A percentile compares a stretch with the other conserved stretches of the same genome.
These are phyloP conservation scores for Tyrannus savana DNA, from an alignment of 2,113 vertebrate species.

Conservation along the genomic window DNA sequence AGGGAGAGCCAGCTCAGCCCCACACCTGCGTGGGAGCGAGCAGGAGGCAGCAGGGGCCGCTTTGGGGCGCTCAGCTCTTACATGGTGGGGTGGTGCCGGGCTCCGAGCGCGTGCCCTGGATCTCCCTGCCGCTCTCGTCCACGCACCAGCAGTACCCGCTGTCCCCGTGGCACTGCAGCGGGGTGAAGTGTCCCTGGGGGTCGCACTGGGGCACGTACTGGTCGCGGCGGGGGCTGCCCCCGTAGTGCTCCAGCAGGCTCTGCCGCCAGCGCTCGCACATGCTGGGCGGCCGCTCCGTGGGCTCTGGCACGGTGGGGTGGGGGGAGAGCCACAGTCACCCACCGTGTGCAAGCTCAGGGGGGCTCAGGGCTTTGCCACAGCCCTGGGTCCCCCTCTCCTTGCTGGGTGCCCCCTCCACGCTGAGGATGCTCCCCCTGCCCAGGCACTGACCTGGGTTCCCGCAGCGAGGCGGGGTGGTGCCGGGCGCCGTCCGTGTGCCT, in stretches of 20 bases:
- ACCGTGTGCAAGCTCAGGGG: fast-evolving
- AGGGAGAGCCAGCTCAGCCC: fast-evolving
- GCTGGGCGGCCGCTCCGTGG: slow-evolving; percentile 78
- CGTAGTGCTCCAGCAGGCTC: slow-evolving; percentile 88
- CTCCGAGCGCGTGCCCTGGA: slow-evolving; percentile 86
- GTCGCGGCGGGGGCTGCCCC: slow-evolving; percentile 78
- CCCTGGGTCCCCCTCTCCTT: background rate
- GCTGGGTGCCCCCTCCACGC: background rate
- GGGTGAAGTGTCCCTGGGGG: slow-evolving; percentile 79
- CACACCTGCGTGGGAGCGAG: fast-evolving
- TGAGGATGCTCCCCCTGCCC: background rate
- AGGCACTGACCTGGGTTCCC: slow-evolving; percentile 71
- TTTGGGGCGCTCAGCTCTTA: slow-evolving; percentile 60
- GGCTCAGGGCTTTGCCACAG: fast-evolving
- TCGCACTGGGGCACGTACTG: slow-evolving; percentile 92
- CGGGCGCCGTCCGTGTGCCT: slow-evolving; percentile 76
- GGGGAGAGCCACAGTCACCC: background rate
- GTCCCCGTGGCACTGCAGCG: slow-evolving; percentile 91
- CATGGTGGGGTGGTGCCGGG: slow-evolving; percentile 85
- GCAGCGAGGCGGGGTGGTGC: slow-evolving; percentile 62
- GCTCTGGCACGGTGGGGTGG: background rate
- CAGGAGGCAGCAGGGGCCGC: fast-evolving
- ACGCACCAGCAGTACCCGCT: slow-evolving; percentile 97
- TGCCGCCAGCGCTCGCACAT: slow-evolving; percentile 91
- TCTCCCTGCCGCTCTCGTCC: slow-evolving; percentile 86